Conservation (phyloP, 2,113 vertebrate species). For the Leuciscus idus region DNA sequence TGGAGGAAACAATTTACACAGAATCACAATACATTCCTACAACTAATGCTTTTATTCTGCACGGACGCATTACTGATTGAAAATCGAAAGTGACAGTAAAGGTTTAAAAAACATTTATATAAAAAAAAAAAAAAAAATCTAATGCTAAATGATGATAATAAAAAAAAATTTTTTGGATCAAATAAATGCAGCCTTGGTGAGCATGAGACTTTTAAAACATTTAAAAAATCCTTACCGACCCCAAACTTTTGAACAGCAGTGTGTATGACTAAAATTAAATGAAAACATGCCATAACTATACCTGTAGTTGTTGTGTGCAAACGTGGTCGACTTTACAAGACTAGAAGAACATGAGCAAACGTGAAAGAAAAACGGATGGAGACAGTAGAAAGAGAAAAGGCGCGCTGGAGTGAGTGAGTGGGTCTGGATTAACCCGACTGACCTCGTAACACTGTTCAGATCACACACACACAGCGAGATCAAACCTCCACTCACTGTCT, state of each 20-base stretch:
- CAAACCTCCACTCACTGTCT: conserved; percentile 10
- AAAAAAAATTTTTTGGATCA: too few relatives aligned
- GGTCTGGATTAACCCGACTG: conserved; percentile 39
- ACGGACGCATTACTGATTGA: not conserved
- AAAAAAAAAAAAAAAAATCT: too few relatives aligned
- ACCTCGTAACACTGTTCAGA: conserved; percentile 23
- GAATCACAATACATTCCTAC: too few relatives aligned
- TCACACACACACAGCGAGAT: not conserved
- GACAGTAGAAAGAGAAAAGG: not conserved
- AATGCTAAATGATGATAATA: too few relatives aligned
- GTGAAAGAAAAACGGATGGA: not conserved
- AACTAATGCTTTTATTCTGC: not conserved
- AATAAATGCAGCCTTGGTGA: not conserved
- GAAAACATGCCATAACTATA: not conserved
- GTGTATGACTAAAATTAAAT: too few relatives aligned
- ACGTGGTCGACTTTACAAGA: not conserved
- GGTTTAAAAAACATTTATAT: not conserved
- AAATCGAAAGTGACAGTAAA: not conserved
- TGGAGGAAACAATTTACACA: too few relatives aligned
- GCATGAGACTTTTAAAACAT: not conserved
- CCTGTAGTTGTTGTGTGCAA: not conserved
- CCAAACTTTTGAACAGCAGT: not conserved
- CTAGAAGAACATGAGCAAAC: not conserved
- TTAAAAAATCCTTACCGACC: not conserved
- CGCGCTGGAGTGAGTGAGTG: conserved; percentile 2